Base-by-base conservation (phyloP, 2,888 invertebrate genomes). In the Kuschelorhynchus macadamiae region DNA sequence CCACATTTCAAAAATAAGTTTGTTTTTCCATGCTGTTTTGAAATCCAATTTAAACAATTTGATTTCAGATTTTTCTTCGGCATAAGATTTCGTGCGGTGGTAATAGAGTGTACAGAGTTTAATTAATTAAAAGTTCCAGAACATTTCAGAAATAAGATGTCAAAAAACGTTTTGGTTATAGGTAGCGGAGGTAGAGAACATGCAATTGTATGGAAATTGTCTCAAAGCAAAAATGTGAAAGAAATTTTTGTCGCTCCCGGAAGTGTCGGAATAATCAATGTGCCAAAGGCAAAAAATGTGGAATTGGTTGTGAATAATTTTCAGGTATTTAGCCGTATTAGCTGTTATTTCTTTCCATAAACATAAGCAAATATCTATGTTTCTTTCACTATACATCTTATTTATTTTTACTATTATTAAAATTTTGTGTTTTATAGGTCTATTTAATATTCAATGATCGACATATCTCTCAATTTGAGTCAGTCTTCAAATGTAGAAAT, bases 161-260 rank as follows among this genome's bases (percentile, higher is more conserved):
- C 76, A 11, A 86, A 86, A 56, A 87, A 88, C 77, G 88, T 96
- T 71, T 84, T 96, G 73, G 89, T 98, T 56, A 89, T 98, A 77
- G 98, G 98, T 12, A 88, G 91, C 81, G 98, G 98, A 36, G 98
- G 97, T 1, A 89, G 98, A 74, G 98, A 99, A 85, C 97, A 98
- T 85, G 96, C 96, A 2, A 87, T 99, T 77, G 92, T 93, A 76
- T 97, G 97, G 96, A 97, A 97, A 85, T 84, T 98, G 41, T 86
- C 93, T 0, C 91, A 95, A 81, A 97, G 96, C 44, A 80, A 87
- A 11, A 83, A 87, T 80, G 89, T 96, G 18, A 84, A 87, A 49
- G 86, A 87, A 71, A 89, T 98, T 71, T 96, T 86, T 82, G 93
- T 92, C 41, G 87, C 93, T 20, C 98, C 98, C 11, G 98, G 97